A percentile compares a stretch with the other conserved stretches of the same genome.
phyloP scores from a whole-genome alignment of 2,888 invertebrate species.

The Thecocarcelia acutangulata region DNA sequence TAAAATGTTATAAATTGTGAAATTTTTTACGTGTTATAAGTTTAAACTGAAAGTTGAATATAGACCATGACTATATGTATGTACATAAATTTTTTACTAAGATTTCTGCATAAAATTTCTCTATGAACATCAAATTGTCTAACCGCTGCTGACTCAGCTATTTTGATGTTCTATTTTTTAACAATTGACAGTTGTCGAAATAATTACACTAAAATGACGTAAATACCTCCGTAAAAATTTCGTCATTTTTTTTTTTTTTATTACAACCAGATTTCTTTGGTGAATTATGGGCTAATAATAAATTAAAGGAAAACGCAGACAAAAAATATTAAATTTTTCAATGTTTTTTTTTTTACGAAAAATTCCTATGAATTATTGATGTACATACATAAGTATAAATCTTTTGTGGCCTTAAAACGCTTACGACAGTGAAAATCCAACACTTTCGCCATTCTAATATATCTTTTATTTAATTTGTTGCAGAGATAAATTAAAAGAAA shows the following conservation, averaged over 20 bases:
- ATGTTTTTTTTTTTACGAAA: neutral
- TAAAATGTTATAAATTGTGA: too few relatives aligned
- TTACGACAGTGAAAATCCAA: constrained; percentile 16
- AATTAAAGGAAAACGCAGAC: constrained; percentile 5
- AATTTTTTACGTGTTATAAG: too few relatives aligned
- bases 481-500: constrained; percentile 35
- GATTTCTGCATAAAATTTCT: too few relatives aligned
- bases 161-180: neutral
- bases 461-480: constrained; percentile 14
- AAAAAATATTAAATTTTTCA: neutral
- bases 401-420: constrained; percentile 19
- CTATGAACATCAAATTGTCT: too few relatives aligned
- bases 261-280: constrained; percentile 4
- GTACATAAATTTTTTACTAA: too few relatives aligned
- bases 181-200: constrained; percentile 32
- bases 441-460: constrained; percentile 36
- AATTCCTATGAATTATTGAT: constrained; percentile 29
- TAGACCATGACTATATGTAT: too few relatives aligned
- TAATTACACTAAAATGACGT: constrained; percentile 47
- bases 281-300: constrained; percentile 18
- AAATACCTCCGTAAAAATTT: constrained; percentile 12
- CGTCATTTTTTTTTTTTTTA: neutral
- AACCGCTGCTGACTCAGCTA: too few relatives aligned
- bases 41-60: too few relatives aligned
- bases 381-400: constrained; percentile 1